phyloP scores from a whole-genome alignment of 2,113 vertebrate species.

The Platanista minor region DNA sequence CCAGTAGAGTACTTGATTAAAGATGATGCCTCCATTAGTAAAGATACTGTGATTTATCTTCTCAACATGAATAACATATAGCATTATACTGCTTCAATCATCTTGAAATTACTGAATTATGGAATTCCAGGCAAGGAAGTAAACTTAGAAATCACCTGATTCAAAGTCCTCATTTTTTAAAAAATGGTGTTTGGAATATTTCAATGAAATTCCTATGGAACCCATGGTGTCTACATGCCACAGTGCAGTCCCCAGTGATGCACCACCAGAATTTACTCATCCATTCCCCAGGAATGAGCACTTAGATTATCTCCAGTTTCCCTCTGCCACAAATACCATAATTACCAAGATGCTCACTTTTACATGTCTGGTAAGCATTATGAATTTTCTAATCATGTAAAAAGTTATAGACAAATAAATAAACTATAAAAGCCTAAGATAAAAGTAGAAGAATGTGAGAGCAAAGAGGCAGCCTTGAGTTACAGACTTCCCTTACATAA shows the following conservation, averaged over 20 bases:
- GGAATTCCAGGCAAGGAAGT: not conserved
- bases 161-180: not conserved
- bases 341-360: not conserved
- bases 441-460: not conserved
- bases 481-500: not conserved
- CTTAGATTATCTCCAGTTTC: not conserved
- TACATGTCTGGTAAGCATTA: not conserved
- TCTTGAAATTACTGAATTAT: not conserved
- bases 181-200: not conserved
- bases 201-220: not conserved
- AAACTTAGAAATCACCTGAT: not conserved
- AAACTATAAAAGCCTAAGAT: not conserved
- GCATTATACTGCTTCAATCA: not conserved
- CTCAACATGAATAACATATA: not conserved
- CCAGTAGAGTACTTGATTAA: not conserved
- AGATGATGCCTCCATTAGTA: not conserved
- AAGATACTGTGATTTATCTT: slow-evolving; percentile 7
- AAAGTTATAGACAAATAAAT: slow-evolving; percentile 16
- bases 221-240: not conserved
- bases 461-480: not conserved
- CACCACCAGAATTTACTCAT: not conserved
- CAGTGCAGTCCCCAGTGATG: too few species aligned
- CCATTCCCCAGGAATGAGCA: not conserved
- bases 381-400: not conserved
- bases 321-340: not conserved